Evolutionary conservation across 2,888 invertebrate genomes (phyloP), one percentile per base, ranked within the genome.

Genomic region (Agonopterix heracliana): DNA sequence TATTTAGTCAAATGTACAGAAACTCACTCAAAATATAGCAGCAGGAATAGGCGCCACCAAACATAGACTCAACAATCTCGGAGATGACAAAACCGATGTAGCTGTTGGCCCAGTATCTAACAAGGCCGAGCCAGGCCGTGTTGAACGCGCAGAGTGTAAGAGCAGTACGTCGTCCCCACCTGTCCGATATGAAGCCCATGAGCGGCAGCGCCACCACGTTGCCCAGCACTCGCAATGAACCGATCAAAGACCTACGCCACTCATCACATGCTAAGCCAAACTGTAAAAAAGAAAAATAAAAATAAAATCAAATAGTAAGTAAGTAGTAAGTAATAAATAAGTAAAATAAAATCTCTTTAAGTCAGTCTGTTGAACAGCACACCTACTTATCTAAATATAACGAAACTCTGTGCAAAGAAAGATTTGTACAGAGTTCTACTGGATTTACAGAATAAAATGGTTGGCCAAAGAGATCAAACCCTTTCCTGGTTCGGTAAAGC

Each of bases 221-320:
- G 17, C 94, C 94, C 36, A 92, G 60, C 45, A 92, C 93, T 54
- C 93, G 91, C 2, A 93, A 76, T 1, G 94, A 92, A 0, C 94
- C 94, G 36, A 94, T 91, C 50, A 94, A 65, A 0, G 93, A 89
- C 14, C 94, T 81, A 55, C 91, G 92, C 94, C 94, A 94, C 85
- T 83, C 88, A 14, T 91, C 89, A 60, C 93, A 93, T 1, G 90
- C 90, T 12, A 93, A 66, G 34, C 75, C 79, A 63, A 90, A 93
- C 93, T 93, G 70, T 26, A 26, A 26, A 7, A 69, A 74, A 42
- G n/a, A n/a, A n/a, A n/a, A n/a, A n/a, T n/a, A n/a, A n/a, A n/a
- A n/a, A n/a, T n/a, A n/a, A n/a, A n/a, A n/a, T n/a, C n/a, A n/a
- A n/a, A n/a, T n/a, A n/a, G n/a, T n/a, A n/a, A n/a, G n/a, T n/a